These are phyloP conservation scores for Pyrocoelia pectoralis DNA, from an alignment of 2,888 invertebrate genomes.

Conservation along the genomic window DNA sequence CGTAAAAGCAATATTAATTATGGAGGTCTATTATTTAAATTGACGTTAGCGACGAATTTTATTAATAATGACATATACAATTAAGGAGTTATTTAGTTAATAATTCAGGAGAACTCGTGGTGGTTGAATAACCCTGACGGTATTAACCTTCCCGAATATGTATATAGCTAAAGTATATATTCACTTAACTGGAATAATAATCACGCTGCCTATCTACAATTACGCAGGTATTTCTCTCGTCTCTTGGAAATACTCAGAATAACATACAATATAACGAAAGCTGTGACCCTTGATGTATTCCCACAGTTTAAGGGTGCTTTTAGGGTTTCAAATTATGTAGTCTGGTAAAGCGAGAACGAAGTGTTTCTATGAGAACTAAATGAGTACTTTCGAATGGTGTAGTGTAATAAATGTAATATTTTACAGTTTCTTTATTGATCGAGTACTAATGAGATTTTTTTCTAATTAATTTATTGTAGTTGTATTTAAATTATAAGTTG, in stretches of 20 bases:
- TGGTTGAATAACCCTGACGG: background rate
- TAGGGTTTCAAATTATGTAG: background rate
- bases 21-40: background rate
- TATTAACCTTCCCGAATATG: background rate
- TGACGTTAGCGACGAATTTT: background rate
- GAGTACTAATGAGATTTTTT: too few relatives aligned
- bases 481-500: too few relatives aligned
- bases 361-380: background rate
- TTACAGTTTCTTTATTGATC: too few relatives aligned
- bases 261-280: background rate
- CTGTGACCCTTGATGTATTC: background rate
- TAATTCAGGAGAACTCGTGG: background rate
- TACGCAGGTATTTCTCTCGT: background rate
- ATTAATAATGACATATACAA: background rate
- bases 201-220: background rate
- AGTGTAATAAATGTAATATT: too few relatives aligned
- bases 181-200: background rate
- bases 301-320: background rate
- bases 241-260: background rate
- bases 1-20: background rate
- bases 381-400: too few relatives aligned
- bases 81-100: background rate
- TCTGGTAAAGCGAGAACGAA: background rate
- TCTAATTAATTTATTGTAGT: too few relatives aligned
- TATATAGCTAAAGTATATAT: background rate